These are phyloP conservation scores for Pinna nobilis DNA, from an alignment of 1,140 invertebrate genomes.

Conservation along the genomic window DNA sequence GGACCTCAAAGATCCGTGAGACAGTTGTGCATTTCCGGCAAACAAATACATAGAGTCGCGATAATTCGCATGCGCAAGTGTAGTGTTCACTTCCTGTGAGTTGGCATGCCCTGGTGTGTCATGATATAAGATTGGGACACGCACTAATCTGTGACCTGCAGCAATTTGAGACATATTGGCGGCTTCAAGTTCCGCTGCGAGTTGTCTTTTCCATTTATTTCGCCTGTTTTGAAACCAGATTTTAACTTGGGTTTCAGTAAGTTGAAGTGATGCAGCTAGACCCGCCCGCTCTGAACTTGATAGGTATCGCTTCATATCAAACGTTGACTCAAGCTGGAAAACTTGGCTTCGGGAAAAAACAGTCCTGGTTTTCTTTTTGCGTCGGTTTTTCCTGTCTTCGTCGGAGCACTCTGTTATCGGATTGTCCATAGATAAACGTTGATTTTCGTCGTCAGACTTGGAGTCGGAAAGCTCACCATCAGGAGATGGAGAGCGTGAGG, in stretches of 20 bases:
- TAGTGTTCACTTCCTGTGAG: constrained; percentile 36
- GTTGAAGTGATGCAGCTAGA: constrained; percentile 91
- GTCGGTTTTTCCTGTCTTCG: constrained; percentile 80
- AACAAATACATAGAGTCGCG: constrained; percentile 51
- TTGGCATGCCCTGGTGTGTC: constrained; percentile 77
- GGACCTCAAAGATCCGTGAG: no score
- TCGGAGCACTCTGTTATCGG: constrained; percentile 60
- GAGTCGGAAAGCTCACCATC: constrained; percentile 11
- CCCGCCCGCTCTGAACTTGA: constrained; percentile 96
- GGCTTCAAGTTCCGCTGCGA: constrained; percentile 96
- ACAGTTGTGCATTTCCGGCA: constrained; percentile 48
- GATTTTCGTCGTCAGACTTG: constrained; percentile 16
- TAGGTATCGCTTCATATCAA: constrained; percentile 98
- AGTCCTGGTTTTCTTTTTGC: constrained; percentile 99
- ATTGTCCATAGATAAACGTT: background rate
- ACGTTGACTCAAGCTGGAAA: constrained; percentile 97
- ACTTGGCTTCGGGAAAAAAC: constrained; percentile 95
- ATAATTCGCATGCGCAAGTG: constrained; percentile 42
- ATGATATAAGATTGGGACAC: constrained; percentile 96
- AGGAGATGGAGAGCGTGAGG: constrained; percentile 9
- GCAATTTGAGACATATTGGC: constrained; percentile 96
- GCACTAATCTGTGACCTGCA: constrained; percentile 91
- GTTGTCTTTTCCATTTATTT: constrained; percentile 98
- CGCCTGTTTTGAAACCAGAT: constrained; percentile 96
- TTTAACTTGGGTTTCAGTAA: constrained; percentile 90